These are phyloP conservation scores for Helostoma temminkii DNA, from an alignment of 2,797 vertebrate species.

Conservation along the genomic window DNA sequence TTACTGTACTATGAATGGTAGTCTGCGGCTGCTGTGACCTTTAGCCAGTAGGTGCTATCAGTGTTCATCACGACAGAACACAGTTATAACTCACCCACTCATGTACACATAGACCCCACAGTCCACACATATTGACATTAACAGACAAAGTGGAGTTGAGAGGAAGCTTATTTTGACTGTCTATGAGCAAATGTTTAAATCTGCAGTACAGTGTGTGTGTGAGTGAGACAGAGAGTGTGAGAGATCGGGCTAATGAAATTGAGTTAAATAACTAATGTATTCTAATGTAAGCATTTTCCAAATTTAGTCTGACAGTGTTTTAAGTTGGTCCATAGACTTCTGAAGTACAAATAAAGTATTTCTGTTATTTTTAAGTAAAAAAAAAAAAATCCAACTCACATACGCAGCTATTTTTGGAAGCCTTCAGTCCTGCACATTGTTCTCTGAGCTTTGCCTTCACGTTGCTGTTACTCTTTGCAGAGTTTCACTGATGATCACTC, in stretches of 20 bases:
- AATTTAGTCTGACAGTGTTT: constrained; percentile 9
- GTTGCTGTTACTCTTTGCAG: constrained; percentile 17
- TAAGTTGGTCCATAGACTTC: constrained; percentile 18
- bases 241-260: no score
- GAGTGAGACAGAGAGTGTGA: no score
- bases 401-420: constrained; percentile 47
- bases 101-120: constrained; percentile 2
- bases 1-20: constrained; percentile 22
- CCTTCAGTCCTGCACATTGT: constrained; percentile 6
- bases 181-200: constrained; percentile 16
- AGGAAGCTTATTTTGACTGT: constrained; percentile 11
- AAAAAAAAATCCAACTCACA: constrained; percentile 11
- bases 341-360: constrained; percentile 46
- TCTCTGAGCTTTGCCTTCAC: constrained; percentile 16
- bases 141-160: constrained; percentile 2
- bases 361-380: constrained; percentile 18
- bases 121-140: constrained; percentile 23
- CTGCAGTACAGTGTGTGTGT: constrained; percentile 14
- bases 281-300: constrained; percentile 6
- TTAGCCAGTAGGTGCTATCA: constrained; percentile 2
- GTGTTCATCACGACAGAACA: constrained; percentile 15
- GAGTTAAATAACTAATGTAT: constrained; percentile 10
- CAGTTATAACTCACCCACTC: constrained; percentile 16
- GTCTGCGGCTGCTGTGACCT: constrained; percentile 17
- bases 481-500: constrained; percentile 13